Evolutionary conservation across 2,888 invertebrate genomes (phyloP), one percentile per base, ranked within the genome.

Genomic region (Patella depressa): DNA sequence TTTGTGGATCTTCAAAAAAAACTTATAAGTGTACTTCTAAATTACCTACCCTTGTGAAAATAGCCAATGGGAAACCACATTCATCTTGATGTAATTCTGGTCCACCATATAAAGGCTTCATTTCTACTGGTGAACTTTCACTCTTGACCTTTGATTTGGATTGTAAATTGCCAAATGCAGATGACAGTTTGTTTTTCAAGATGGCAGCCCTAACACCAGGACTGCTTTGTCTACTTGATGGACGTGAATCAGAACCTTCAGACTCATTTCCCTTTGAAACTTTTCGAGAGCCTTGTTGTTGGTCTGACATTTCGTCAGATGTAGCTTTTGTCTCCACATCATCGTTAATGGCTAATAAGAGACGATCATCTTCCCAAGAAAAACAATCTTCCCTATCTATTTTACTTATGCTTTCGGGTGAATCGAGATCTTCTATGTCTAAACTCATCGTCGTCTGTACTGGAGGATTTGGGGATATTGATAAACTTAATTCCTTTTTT

Each of bases 41-140:
- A 45, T 45, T 9, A 45, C 45, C 81, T 89, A 94, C 94, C 92
- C 97, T 95, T 57, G 95, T 95, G 92, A 97, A 98, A 77, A 98
- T 93, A 72, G 94, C 94, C 57, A 98, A 92, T 0, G 98, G 99
- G 86, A 98, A 94, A 15, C 98, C 98, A 91, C 96, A 97, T 75
- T 95, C 94, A 85, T 87, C 95, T 92, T 90, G 89, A 7, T 88
- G 84, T 29, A 92, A 79, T 19, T 81, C 77, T 7, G 83, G 81
- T 15, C 78, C 79, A 14, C 78, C 81, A 55, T 78, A 72, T 34
- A 78, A 69, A 3, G 78, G 75, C 9, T 45, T 71, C 72, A 72
- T 54, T 54, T 79, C 71, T 7, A 78, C 69, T 15, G 72, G 9
- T 19, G 19, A 54, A 53, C 34, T 53, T 19, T 71, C 24, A 73